phyloP scores from a whole-genome alignment of 1,140 invertebrate species.

The Lamellibrachia luymesi region DNA sequence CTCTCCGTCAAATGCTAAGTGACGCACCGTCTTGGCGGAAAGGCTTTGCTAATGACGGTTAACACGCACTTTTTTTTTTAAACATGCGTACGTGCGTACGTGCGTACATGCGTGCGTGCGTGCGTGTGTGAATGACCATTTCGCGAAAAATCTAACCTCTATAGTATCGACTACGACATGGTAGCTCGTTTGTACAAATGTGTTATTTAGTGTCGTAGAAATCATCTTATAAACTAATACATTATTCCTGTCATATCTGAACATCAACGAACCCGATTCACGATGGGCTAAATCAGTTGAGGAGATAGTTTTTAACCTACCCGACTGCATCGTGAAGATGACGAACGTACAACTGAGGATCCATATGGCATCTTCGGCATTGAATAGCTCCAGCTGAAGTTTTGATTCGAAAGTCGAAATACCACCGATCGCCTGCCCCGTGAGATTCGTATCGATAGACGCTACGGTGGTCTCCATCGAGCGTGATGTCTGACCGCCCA shows the following conservation, averaged over 20 bases:
- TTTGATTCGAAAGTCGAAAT: not conserved
- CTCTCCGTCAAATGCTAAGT: too few species aligned
- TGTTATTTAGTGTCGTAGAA: too few species aligned
- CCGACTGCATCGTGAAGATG: constrained; percentile 95
- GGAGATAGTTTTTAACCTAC: constrained; percentile 54
- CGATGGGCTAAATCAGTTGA: too few species aligned
- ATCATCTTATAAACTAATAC: too few species aligned
- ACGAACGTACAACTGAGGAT: constrained; percentile 89
- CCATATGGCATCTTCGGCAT: constrained; percentile 75
- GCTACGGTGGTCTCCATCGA: not conserved
- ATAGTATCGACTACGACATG: too few species aligned
- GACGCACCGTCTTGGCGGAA: too few species aligned
- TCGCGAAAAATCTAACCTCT: too few species aligned
- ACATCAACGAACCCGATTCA: too few species aligned
- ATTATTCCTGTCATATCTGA: too few species aligned
- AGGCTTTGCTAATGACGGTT: not conserved
- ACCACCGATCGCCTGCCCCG: not conserved
- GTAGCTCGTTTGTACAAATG: too few species aligned
- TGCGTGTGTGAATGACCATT: not conserved
- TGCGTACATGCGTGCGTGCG: not conserved
- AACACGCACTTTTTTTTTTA: not conserved
- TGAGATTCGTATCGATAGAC: not conserved
- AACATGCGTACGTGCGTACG: not conserved
- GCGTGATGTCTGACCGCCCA: not conserved
- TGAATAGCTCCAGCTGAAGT: not conserved